These are phyloP conservation scores for Zosterops lateralis DNA, from an alignment of 2,113 vertebrate species.

Conservation along the genomic window DNA sequence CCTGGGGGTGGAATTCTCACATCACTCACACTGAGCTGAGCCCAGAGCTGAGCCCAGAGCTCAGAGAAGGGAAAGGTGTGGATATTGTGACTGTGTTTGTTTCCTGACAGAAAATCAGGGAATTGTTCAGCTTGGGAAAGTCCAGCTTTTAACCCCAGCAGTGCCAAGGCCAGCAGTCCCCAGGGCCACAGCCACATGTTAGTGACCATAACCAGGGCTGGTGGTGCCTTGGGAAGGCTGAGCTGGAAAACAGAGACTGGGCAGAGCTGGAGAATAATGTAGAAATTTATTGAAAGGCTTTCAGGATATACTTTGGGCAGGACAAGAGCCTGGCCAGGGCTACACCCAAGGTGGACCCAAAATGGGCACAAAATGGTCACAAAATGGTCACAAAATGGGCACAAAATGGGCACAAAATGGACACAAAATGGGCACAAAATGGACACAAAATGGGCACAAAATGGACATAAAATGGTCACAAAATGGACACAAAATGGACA, in stretches of 20 bases:
- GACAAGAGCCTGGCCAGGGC: not conserved
- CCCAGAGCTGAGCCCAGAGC: not conserved
- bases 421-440: not conserved
- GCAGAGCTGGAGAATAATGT: not conserved
- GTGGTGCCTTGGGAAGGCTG: not conserved
- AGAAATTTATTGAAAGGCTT: not conserved
- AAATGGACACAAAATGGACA: too few species aligned
- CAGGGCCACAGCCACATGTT: fast-evolving
- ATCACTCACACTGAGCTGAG: not conserved
- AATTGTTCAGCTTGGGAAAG: not conserved
- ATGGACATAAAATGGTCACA: too few species aligned
- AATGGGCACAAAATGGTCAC: not conserved
- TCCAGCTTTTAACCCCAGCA: not conserved
- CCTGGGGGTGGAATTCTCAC: not conserved
- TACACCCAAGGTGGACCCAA: not conserved
- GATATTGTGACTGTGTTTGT: fast-evolving
- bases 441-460: not conserved
- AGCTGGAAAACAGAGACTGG: not conserved
- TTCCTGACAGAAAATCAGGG: not conserved
- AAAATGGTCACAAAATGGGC: not conserved
- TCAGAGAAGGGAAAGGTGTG: not conserved
- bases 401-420: not conserved
- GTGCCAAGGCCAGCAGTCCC: not conserved
- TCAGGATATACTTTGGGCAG: not conserved
- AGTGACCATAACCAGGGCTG: not conserved